Evolutionary conservation across 2,888 invertebrate species (phyloP).

Genomic region (Bhutanitis thaidina): DNA sequence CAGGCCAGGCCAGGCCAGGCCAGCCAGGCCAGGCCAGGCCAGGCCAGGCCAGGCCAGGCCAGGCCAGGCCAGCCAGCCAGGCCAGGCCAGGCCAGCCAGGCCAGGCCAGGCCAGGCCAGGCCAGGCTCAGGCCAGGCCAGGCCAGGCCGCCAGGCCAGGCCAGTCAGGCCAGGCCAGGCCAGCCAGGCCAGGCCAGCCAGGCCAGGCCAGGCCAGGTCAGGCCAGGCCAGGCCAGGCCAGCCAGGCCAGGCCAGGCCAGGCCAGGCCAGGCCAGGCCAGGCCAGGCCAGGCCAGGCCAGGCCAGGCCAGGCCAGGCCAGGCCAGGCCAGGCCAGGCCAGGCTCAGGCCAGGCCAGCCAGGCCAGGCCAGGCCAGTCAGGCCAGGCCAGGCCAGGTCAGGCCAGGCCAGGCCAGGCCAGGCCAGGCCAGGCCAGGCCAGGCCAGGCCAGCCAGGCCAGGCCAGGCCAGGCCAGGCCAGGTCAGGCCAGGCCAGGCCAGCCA

Average conservation of each 20-base stretch:
- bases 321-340: slow-evolving; percentile 16
- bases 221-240: no score
- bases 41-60: slow-evolving; percentile 26
- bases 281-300: slow-evolving; percentile 7
- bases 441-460: no score
- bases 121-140: slow-evolving; percentile 25
- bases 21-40: slow-evolving; percentile 16
- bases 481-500: no score
- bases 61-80: slow-evolving; percentile 27
- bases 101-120: slow-evolving; percentile 31
- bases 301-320: no score
- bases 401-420: slow-evolving; percentile 26
- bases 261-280: slow-evolving; percentile 29
- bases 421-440: slow-evolving; percentile 24
- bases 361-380: slow-evolving; percentile 23
- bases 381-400: slow-evolving; percentile 27
- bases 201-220: no score
- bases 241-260: slow-evolving; percentile 18
- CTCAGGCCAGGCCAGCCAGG: not conserved
- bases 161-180: no score
- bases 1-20: slow-evolving; percentile 1
- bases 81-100: slow-evolving; percentile 27
- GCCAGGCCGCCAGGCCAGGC: no score
- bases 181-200: no score
- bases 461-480: no score